These are phyloP conservation scores for Mythimna impura DNA, from an alignment of 2,888 invertebrate genomes.

Conservation along the genomic window DNA sequence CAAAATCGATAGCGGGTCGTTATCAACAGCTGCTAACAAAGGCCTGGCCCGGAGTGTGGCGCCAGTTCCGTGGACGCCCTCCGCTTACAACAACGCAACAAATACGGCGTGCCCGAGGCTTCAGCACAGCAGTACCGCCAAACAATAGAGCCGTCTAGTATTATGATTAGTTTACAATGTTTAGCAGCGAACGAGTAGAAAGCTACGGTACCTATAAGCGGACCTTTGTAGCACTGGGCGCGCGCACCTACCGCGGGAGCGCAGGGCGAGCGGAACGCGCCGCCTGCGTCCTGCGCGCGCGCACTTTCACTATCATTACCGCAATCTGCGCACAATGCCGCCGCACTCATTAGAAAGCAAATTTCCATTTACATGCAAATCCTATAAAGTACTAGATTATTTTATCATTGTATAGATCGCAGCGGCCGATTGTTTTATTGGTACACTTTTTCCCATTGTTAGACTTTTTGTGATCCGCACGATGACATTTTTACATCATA, in stretches of 20 bases:
- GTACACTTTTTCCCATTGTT: constrained; percentile 70
- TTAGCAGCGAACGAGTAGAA: background rate
- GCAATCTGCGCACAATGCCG: constrained; percentile 70
- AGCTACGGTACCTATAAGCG: background rate
- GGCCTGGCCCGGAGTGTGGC: background rate
- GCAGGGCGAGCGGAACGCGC: constrained; percentile 39
- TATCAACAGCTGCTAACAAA: background rate
- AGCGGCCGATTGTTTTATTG: constrained; percentile 68
- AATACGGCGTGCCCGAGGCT: background rate
- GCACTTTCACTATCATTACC: constrained; percentile 83
- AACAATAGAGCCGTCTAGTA: background rate
- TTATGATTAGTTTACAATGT: background rate
- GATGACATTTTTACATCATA: constrained; percentile 27
- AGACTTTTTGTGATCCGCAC: constrained; percentile 21
- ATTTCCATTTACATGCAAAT: constrained; percentile 83
- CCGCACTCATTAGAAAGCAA: constrained; percentile 83
- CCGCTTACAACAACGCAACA: background rate
- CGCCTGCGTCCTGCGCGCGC: constrained; percentile 66
- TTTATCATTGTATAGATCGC: constrained; percentile 67
- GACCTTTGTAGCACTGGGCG: background rate
- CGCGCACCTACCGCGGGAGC: constrained; percentile 20
- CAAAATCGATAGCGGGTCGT: constrained; percentile 23
- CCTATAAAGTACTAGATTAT: constrained; percentile 70
- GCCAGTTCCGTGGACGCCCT: background rate
- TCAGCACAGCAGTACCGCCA: background rate